Evolutionary conservation across 2,113 vertebrate species (phyloP).

Genomic region (Psammodynastes pulverulentus): DNA sequence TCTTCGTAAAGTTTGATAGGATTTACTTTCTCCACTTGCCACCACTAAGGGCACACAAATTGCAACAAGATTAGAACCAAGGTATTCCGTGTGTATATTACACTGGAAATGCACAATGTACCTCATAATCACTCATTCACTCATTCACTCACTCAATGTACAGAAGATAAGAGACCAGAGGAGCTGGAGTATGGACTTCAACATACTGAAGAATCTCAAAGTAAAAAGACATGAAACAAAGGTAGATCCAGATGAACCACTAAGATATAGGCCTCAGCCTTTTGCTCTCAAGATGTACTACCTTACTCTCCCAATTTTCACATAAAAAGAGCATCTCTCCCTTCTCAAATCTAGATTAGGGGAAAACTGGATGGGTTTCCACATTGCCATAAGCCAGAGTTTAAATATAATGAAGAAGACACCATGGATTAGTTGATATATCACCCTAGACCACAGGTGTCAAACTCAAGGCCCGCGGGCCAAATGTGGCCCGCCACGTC

Average conservation of each 20-base stretch:
- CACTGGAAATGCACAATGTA: not conserved
- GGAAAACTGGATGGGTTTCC: not conserved
- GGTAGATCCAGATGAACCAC: not conserved
- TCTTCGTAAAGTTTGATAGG: constrained; percentile 98
- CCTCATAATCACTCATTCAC: not conserved
- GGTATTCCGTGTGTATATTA: accelerated
- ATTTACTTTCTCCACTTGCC: constrained; percentile 99
- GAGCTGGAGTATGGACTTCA: not conserved
- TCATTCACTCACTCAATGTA: not conserved
- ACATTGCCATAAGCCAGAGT: not conserved
- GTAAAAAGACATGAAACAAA: not conserved
- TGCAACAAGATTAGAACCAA: constrained; percentile 23
- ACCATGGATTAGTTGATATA: not conserved
- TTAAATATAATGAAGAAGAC: not conserved
- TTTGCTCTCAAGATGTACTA: not conserved
- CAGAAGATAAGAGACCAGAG: not conserved
- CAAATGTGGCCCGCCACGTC: too few species aligned
- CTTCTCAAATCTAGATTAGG: not conserved
- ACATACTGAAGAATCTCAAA: not conserved
- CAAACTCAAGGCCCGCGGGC: too few species aligned
- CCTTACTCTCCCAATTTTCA: not conserved
- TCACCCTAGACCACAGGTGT: not conserved
- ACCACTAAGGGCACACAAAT: constrained; percentile 81
- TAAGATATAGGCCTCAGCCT: not conserved
- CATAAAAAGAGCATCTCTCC: not conserved